Conservation (phyloP, 1,140 invertebrate species). For the Drosophila pallidifrons region DNA sequence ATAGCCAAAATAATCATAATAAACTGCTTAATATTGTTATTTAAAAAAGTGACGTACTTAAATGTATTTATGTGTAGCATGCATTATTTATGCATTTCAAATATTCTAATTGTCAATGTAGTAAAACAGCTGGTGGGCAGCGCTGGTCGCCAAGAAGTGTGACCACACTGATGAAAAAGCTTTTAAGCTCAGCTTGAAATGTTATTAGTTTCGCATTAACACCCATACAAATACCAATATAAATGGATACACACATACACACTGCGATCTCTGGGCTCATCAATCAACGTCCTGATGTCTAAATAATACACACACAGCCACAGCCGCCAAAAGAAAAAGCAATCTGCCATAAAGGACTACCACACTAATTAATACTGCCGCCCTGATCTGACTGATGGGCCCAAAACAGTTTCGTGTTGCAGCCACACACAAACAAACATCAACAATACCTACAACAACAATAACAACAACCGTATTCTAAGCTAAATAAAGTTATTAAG, state of each 20-base stretch:
- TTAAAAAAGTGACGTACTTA: too few relatives aligned
- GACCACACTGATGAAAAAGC: conserved; percentile 10
- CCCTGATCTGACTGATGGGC: conserved; percentile 48
- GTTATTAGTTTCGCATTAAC: conserved; percentile 70
- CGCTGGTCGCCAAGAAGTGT: conserved; percentile 6
- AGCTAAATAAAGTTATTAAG: conserved; percentile 83
- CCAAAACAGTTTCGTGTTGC: conserved; percentile 51
- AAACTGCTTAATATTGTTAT: too few relatives aligned
- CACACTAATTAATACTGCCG: conserved; percentile 79
- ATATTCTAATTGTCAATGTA: conserved; percentile 2
- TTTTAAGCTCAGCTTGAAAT: conserved; percentile 43
- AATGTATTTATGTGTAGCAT: too few relatives aligned
- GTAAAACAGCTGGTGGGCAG: neutral
- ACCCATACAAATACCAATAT: conserved; percentile 27
- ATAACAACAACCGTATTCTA: conserved; percentile 51
- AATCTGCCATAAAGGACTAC: conserved; percentile 73
- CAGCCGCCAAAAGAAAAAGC: conserved; percentile 21
- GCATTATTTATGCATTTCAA: neutral
- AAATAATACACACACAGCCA: conserved; percentile 65
- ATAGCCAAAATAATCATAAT: too few relatives aligned
- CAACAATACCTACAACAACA: conserved; percentile 27
- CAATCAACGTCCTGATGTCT: conserved; percentile 80
- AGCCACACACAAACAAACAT: conserved; percentile 57
- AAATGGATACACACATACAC: neutral
- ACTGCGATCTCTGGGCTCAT: conserved; percentile 42